Conservation (phyloP, 1,140 invertebrate species). For the Papilio xuthus region DNA sequence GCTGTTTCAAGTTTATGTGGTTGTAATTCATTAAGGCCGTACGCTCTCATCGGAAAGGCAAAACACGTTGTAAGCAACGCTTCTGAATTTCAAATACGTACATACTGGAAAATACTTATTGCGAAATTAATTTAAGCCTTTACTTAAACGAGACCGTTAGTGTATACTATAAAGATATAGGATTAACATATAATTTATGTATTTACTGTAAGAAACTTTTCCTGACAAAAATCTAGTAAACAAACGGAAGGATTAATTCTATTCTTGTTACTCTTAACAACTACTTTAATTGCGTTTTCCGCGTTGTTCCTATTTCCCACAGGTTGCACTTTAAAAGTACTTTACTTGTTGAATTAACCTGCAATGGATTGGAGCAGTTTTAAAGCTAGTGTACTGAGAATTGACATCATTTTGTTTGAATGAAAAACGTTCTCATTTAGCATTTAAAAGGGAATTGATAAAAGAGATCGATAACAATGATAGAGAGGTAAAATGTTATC, state of each 20-base stretch:
- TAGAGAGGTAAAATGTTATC: too few species aligned
- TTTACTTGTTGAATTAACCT: slow-evolving; percentile 27
- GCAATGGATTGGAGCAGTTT: slow-evolving; percentile 14
- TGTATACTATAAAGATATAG: background rate
- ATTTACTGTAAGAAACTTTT: background rate
- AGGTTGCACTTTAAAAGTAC: slow-evolving; percentile 23
- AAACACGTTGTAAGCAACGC: slow-evolving; percentile 19
- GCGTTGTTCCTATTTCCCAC: background rate
- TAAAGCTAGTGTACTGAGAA: slow-evolving; percentile 7
- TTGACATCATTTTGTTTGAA: background rate
- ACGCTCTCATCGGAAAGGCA: background rate
- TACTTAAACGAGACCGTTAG: background rate
- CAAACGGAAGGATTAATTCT: slow-evolving; percentile 11
- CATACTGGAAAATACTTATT: slow-evolving; percentile 2
- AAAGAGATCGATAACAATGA: background rate
- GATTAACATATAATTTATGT: background rate
- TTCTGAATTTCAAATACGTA: slow-evolving; percentile 14
- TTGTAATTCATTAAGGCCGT: slow-evolving; percentile 21
- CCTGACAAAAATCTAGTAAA: background rate
- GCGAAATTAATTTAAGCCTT: background rate
- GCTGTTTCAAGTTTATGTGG: slow-evolving; percentile 19
- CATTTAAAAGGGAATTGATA: background rate
- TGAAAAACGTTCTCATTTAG: background rate
- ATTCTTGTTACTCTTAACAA: background rate
- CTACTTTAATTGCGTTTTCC: slow-evolving; percentile 12